phyloP scores from a whole-genome alignment of 2,797 vertebrate genomes.

The Nannoperca australis region DNA sequence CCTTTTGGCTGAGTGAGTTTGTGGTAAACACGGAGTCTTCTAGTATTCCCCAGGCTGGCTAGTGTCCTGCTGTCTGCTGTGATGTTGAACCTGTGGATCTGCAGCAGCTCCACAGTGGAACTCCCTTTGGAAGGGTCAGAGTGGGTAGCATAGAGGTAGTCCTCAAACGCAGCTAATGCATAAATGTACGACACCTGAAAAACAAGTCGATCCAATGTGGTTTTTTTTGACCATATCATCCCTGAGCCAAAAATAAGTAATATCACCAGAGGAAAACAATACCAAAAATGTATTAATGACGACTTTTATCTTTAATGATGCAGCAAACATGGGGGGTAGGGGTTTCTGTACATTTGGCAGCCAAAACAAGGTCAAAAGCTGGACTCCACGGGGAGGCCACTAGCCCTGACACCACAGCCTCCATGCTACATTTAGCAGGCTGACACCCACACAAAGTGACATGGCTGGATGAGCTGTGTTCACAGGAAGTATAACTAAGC shows the following conservation, averaged over 20 bases:
- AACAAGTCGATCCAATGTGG: conserved; percentile 35
- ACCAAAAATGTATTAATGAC: conserved; percentile 24
- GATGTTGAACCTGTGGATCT: conserved; percentile 93
- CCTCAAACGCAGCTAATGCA: conserved; percentile 94
- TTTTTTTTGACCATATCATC: conserved; percentile 13
- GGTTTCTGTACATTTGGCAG: conserved; percentile 56
- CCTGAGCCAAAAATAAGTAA: conserved; percentile 34
- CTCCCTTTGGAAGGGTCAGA: conserved; percentile 84
- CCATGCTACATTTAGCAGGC: conserved; percentile 79
- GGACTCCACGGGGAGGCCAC: conserved; percentile 53
- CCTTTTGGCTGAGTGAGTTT: conserved; percentile 93
- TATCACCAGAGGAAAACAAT: conserved; percentile 20
- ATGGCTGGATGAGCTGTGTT: conserved; percentile 73
- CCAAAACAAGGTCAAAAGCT: conserved; percentile 58
- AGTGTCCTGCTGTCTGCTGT: conserved; percentile 88
- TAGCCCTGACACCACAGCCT: conserved; percentile 60
- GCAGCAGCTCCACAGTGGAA: conserved; percentile 85
- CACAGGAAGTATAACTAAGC: conserved; percentile 66
- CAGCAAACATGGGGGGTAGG: conserved; percentile 6
- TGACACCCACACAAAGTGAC: conserved; percentile 69
- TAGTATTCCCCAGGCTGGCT: conserved; percentile 85
- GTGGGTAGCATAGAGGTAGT: conserved; percentile 92
- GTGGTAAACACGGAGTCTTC: conserved; percentile 90
- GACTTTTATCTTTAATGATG: conserved; percentile 28
- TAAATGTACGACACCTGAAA: conserved; percentile 92